Evolutionary conservation across 2,888 invertebrate genomes (phyloP), one percentile per base, ranked within the genome.

Genomic region (Iphiclides podalirius): DNA sequence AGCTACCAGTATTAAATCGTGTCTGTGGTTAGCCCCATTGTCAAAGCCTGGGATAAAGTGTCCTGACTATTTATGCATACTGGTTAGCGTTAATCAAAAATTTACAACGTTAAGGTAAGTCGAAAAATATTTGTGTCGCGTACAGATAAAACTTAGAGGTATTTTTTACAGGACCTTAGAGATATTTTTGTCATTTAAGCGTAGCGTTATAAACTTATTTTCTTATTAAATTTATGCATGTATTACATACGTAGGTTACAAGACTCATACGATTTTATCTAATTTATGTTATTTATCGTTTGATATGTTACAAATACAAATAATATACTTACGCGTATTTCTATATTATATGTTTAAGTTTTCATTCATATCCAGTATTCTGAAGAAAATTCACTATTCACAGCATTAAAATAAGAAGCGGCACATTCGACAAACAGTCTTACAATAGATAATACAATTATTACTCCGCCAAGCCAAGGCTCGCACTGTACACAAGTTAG

Each of bases 1-100:
- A 71, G 69, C 75, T 77, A 75, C 76, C 75, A 72, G 49, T 58
- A 43, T 50, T 78, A 68, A 79, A 77, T 79, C 78, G 79, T 78
- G 69, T 60, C 55, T 55, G 62, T 68, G 61, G 58, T 58, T 66
- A 60, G 66, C 60, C 63, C n/a, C 64, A 67, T 66, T 67, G 60
- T 69, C 57, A 63, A 1, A 11, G 1, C 12, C 3, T 11, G 31
- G 11, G 11, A 31, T 31, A 31, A 11, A 31, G n/a, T 28, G 16
- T n/a, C 17, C 11, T 37, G 20, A 26, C 37, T 6, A 11, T n/a
- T n/a, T n/a, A 13, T 16, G 16, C 16, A 1, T 12, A 37, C 16
- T 8, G 4, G 39, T 7, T 37, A 9, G 34, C 11, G 7, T 4
- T 12, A 11, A 11, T 41, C n/a, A 12, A 39, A 23, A 34, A 44